Evolutionary conservation across 2,888 invertebrate genomes (phyloP), one percentile per base, ranked within the genome.

Genomic region (Anthophora plumipes): DNA sequence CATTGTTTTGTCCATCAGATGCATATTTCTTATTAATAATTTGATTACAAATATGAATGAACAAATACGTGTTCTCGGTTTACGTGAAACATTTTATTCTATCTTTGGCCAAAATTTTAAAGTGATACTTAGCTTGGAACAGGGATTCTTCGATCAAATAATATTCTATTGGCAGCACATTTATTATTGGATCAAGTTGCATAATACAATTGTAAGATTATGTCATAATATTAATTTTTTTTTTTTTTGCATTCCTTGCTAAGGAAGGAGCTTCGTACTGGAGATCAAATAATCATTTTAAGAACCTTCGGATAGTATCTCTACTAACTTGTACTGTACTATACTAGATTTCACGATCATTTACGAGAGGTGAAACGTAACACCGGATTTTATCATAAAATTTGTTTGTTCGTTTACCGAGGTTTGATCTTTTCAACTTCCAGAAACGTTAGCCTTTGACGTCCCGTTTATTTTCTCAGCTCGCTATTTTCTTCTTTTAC

Each of bases 391-490:
- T 63, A 31, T 14, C 31, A 25, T 60, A 70, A 73, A 85, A 79
- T 77, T 72, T 69, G 80, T 80, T 82, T 68, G 74, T 80, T 60
- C 73, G 64, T 75, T 67, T 70, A 70, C 61, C 25, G 39, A 39
- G n/a, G 50, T 67, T 41, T 50, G 68, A 59, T 64, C 61, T 72
- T 68, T 69, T 52, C 71, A 64, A 74, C 72, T 80, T 73, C 76
- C 79, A 69, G 83, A 72, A 70, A 63, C 57, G 8, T 52, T 25
- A 39, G 46, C 25, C 61, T 69, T 43, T 9, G 22, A 20, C 54
- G 11, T 22, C n/a, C 0, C 63, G 81, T 84, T 86, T 86, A 82
- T 86, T 86, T 86, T 57, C 39, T 41, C 76, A 70, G 54, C 31
- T 43, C 54, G 41, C 46, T 59, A 60, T 64, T 73, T 80, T 80